These are phyloP conservation scores for Actinostola sp. DNA, from an alignment of 92 coral and sea anemone genomes.

Conservation along the genomic window DNA sequence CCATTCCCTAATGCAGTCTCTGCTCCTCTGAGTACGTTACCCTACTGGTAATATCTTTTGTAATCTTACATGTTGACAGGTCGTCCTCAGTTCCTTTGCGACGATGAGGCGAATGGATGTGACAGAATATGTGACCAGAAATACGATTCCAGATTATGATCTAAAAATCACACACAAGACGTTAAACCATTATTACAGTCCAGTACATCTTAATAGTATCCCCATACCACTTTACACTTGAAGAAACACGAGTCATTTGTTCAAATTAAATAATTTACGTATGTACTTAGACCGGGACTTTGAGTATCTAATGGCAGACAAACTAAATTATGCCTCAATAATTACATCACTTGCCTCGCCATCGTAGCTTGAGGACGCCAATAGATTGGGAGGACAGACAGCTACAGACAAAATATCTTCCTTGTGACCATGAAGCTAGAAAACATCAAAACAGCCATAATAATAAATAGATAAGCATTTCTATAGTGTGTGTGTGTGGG, in stretches of 20 bases:
- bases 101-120: conserved; percentile 80
- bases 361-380: conserved; percentile 97
- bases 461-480: too few relatives aligned
- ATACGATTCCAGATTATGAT: conserved; percentile 96
- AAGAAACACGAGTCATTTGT: too few relatives aligned
- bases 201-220: background rate
- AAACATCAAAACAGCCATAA: conserved; percentile 9
- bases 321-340: background rate
- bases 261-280: too few relatives aligned
- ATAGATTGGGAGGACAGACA: conserved; percentile 93
- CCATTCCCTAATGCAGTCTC: too few relatives aligned
- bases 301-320: background rate
- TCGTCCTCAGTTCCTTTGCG: conserved; percentile 53
- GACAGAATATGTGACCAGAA: conserved; percentile 98
- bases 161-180: conserved; percentile 53
- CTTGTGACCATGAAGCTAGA: conserved; percentile 88
- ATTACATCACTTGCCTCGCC: conserved; percentile 81
- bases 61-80: conserved; percentile 57
- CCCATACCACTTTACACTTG: background rate
- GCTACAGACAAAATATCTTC: conserved; percentile 93
- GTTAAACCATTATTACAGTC: background rate
- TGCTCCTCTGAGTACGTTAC: too few relatives aligned
- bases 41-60: too few relatives aligned
- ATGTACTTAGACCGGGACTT: background rate
- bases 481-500: too few relatives aligned